phyloP scores from a whole-genome alignment of 2,888 invertebrate species.

The Agrochola litura region DNA sequence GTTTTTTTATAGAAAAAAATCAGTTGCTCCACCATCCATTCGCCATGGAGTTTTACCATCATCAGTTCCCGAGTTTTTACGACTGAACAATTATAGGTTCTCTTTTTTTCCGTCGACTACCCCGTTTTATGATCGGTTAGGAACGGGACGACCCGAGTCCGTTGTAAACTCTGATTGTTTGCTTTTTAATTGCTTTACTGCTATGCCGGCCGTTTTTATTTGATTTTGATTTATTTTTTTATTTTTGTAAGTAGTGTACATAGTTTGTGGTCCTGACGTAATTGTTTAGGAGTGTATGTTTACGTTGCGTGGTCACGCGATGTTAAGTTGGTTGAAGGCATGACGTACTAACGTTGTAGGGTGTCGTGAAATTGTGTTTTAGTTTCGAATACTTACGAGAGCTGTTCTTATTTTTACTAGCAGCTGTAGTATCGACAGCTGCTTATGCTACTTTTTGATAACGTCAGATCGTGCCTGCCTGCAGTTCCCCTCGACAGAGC shows the following conservation, averaged over 20 bases:
- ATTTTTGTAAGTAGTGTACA: slow-evolving; percentile 53
- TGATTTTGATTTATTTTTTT: slow-evolving; percentile 66
- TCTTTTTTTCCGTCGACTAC: slow-evolving; percentile 66
- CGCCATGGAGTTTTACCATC: slow-evolving; percentile 61
- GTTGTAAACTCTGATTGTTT: slow-evolving; percentile 86
- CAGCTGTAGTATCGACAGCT: neutral
- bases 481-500: neutral
- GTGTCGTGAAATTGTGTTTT: neutral
- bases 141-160: slow-evolving; percentile 63
- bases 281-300: slow-evolving; percentile 26
- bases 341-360: neutral
- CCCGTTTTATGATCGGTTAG: slow-evolving; percentile 76
- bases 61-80: slow-evolving; percentile 69
- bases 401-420: neutral
- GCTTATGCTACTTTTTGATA: neutral
- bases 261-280: slow-evolving; percentile 38
- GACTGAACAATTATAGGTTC: slow-evolving; percentile 74
- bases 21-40: slow-evolving; percentile 52
- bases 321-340: neutral
- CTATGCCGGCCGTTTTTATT: slow-evolving; percentile 64
- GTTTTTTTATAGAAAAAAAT: slow-evolving; percentile 33
- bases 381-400: neutral
- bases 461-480: neutral
- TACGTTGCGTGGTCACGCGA: slow-evolving; percentile 20
- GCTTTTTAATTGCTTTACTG: slow-evolving; percentile 80